Conservation (phyloP, 53 echinoderm and acorn worm genomes). For the Echinometra lucunter region DNA sequence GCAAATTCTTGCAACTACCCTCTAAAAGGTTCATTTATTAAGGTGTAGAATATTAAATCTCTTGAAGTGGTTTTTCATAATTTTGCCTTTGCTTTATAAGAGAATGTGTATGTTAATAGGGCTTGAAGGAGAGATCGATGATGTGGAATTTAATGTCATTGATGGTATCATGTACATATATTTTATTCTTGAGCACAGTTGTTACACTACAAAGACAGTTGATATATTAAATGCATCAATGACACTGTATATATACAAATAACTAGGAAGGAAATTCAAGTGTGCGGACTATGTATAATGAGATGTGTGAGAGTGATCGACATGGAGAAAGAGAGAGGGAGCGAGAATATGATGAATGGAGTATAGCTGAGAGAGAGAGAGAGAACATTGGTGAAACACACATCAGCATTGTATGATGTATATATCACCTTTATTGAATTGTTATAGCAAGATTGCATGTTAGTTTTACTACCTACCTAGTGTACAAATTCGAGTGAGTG, state of each 20-base stretch:
- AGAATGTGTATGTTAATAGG: not conserved
- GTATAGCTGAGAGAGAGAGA: not conserved
- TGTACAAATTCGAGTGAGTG: constrained; percentile 40
- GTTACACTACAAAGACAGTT: constrained; percentile 10
- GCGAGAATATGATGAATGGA: not conserved
- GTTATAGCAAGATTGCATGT: constrained; percentile 38
- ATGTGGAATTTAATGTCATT: not conserved
- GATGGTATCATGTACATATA: constrained; percentile 31
- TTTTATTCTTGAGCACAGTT: constrained; percentile 27
- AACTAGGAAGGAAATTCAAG: not conserved
- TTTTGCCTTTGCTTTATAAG: not conserved
- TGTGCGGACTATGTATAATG: constrained; percentile 13
- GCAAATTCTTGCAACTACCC: not conserved
- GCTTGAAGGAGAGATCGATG: not conserved
- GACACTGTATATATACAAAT: constrained; percentile 25
- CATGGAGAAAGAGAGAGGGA: not conserved
- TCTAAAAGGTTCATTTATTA: not conserved
- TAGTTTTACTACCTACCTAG: constrained; percentile 26
- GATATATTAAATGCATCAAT: constrained; percentile 32
- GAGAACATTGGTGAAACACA: constrained; percentile 26
- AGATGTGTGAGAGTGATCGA: not conserved
- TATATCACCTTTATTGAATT: constrained; percentile 47
- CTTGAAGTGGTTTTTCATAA: not conserved
- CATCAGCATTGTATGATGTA: constrained; percentile 3
- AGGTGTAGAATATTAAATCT: not conserved